phyloP scores from a whole-genome alignment of 2,113 vertebrate species.

The Megaceryle maxima region DNA sequence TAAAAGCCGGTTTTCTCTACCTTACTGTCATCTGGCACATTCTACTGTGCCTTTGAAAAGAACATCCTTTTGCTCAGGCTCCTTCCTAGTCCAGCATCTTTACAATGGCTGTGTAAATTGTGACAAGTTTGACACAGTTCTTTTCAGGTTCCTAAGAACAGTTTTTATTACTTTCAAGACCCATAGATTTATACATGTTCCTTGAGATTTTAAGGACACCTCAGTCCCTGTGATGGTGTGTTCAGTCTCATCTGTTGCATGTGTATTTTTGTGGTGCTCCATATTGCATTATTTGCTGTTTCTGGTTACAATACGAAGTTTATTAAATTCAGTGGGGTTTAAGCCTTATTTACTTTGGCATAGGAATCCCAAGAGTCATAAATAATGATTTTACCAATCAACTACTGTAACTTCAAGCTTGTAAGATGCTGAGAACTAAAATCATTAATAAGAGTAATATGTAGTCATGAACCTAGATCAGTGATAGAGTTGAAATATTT shows the following conservation, averaged over 20 bases:
- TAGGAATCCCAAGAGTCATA: not conserved
- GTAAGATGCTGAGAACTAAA: not conserved
- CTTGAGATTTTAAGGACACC: not conserved
- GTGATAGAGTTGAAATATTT: no score
- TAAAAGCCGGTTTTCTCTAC: not conserved
- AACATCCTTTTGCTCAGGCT: not conserved
- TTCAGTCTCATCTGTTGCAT: not conserved
- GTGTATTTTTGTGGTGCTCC: not conserved
- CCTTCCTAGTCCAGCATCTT: not conserved
- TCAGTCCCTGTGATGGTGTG: not conserved
- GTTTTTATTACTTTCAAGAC: not conserved
- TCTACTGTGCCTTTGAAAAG: not conserved
- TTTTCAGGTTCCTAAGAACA: not conserved
- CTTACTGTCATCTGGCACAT: not conserved
- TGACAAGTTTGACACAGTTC: not conserved
- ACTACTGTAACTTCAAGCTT: not conserved
- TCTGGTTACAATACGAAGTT: not conserved
- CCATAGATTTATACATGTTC: fast-evolving
- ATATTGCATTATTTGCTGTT: not conserved
- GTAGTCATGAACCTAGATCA: not conserved
- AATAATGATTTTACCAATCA: not conserved
- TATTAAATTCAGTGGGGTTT: not conserved
- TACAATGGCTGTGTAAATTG: not conserved
- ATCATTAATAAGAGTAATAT: not conserved
- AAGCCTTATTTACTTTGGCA: not conserved